Conservation (phyloP, 2,113 vertebrate genomes). For the Antechinus stuartii region DNA sequence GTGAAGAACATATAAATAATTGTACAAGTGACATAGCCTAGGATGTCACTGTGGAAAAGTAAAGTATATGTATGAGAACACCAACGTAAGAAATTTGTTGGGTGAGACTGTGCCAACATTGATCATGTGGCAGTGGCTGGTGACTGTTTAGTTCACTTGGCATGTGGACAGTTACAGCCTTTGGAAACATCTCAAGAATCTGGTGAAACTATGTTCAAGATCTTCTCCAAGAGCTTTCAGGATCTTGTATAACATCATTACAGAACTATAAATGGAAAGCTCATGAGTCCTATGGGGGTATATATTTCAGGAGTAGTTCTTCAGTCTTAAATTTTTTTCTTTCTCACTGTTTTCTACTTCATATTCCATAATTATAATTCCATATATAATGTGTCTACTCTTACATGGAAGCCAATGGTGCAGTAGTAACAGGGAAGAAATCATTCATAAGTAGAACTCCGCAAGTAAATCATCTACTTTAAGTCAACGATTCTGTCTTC, state of each 20-base stretch:
- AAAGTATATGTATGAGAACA: neutral
- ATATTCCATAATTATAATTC: conserved; percentile 48
- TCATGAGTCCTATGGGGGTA: neutral
- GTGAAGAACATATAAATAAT: neutral
- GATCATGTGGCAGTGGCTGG: conserved; percentile 15
- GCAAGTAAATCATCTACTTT: conserved; percentile 22
- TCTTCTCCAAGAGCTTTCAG: conserved; percentile 53
- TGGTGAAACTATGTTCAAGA: conserved; percentile 56
- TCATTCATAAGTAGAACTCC: conserved; percentile 28
- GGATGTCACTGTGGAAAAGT: neutral
- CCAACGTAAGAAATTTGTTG: conserved; percentile 20
- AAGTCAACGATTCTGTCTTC: conserved; percentile 34
- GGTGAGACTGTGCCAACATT: conserved; percentile 22
- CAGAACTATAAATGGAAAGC: conserved; percentile 67
- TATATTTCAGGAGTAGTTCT: conserved; percentile 42
- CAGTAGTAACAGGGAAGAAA: conserved; percentile 37
- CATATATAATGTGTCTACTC: conserved; percentile 22
- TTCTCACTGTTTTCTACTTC: conserved; percentile 39
- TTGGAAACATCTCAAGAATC: conserved; percentile 51
- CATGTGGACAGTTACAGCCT: conserved; percentile 34
- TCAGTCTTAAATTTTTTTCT: conserved; percentile 55
- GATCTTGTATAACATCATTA: conserved; percentile 21
- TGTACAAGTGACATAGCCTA: neutral
- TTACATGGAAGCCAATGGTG: conserved; percentile 29
- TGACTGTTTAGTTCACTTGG: conserved; percentile 35